Conservation (phyloP, 2,888 invertebrate genomes). For the Trachelus iudaicus region DNA sequence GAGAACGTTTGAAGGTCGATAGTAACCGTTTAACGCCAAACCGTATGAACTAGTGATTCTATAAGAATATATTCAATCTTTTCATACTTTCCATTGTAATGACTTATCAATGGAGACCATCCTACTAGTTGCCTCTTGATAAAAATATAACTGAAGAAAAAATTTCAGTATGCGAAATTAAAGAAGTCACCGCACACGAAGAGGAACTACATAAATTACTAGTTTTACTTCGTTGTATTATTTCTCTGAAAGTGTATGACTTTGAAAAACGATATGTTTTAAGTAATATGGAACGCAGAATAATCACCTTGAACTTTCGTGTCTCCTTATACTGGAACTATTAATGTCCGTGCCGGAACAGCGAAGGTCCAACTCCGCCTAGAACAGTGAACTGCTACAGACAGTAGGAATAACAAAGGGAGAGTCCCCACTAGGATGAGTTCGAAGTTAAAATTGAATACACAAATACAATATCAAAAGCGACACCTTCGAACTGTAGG, state of each 20-base stretch:
- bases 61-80: too few relatives aligned
- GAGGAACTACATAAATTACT: too few relatives aligned
- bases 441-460: not conserved
- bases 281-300: slow-evolving; percentile 13
- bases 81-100: too few relatives aligned
- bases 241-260: not conserved
- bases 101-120: too few relatives aligned
- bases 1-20: too few relatives aligned
- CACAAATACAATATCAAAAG: slow-evolving; percentile 26
- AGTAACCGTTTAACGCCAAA: too few relatives aligned
- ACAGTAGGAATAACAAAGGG: slow-evolving; percentile 38
- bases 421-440: not conserved
- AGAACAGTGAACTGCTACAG: slow-evolving; percentile 57
- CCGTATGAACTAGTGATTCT: too few relatives aligned
- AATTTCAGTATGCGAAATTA: slow-evolving; percentile 4
- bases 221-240: not conserved
- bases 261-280: not conserved
- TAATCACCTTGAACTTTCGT: slow-evolving; percentile 56
- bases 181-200: not conserved
- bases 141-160: slow-evolving; percentile 30
- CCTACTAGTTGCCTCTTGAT: too few relatives aligned
- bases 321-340: slow-evolving; percentile 50
- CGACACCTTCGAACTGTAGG: slow-evolving; percentile 33
- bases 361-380: slow-evolving; percentile 60
- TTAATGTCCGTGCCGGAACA: slow-evolving; percentile 55